A percentile compares a stretch with the other conserved stretches of the same genome.
Conservation (phyloP, 1,140 invertebrate species). For the Eriocheir sinensis region DNA sequence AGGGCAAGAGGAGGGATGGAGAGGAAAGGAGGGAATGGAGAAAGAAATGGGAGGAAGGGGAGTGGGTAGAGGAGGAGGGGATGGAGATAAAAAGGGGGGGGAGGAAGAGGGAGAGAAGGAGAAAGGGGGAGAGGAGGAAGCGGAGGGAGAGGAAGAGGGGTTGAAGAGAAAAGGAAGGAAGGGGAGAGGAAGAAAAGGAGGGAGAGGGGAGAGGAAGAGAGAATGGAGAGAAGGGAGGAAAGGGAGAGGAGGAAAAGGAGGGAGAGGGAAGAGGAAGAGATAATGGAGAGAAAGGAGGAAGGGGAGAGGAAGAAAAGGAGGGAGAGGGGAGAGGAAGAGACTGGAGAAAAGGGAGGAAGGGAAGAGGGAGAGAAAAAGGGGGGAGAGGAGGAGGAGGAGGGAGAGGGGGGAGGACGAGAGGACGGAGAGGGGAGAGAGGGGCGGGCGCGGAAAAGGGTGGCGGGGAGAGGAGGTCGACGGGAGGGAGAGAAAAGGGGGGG, state of each 20-base stretch:
- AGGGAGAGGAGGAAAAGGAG: neutral
- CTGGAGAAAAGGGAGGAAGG: neutral
- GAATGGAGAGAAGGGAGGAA: neutral
- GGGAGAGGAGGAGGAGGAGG: neutral
- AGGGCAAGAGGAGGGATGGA: neutral
- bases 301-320: neutral
- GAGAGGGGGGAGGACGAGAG: neutral
- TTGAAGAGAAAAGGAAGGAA: neutral
- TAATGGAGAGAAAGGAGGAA: neutral
- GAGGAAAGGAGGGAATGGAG: conserved; percentile 32
- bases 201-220: neutral
- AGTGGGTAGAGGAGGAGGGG: neutral
- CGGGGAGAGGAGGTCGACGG: neutral
- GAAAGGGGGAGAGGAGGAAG: neutral
- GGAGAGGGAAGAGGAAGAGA: neutral
- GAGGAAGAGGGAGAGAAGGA: neutral
- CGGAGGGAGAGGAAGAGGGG: neutral
- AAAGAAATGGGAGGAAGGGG: neutral
- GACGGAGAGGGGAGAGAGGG: neutral
- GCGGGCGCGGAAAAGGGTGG: neutral
- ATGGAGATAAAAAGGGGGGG: neutral
- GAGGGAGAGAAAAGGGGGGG: too few species aligned
- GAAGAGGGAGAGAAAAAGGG: neutral
- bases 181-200: neutral
- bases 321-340: neutral